A percentile compares a stretch with the other conserved stretches of the same genome.
phyloP scores from a whole-genome alignment of 2,797 vertebrate species.

The Rhadinocentrus ornatus region DNA sequence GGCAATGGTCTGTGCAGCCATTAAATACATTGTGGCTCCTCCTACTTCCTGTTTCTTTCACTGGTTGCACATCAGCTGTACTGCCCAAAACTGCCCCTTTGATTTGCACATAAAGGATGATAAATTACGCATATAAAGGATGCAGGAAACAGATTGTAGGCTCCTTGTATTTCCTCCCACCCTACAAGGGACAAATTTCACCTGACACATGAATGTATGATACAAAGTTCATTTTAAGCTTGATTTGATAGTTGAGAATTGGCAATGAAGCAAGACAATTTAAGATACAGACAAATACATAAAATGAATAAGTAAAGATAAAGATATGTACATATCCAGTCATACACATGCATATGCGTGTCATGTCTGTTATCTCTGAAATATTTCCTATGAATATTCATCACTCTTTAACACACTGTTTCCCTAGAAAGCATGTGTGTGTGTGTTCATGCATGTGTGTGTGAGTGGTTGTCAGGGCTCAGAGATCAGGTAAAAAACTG shows the following conservation, averaged over 20 bases:
- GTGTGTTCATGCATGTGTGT: constrained; percentile 16
- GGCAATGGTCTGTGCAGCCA: no score
- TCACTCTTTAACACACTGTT: constrained; percentile 40
- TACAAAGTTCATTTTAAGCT: constrained; percentile 72
- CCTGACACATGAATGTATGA: constrained; percentile 56
- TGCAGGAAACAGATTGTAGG: no score
- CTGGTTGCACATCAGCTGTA: no score
- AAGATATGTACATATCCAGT: not conserved
- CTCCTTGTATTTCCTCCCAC: no score
- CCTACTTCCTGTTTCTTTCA: no score
- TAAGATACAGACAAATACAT: constrained; percentile 26
- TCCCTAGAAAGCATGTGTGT: constrained; percentile 63
- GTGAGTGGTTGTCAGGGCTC: constrained; percentile 47
- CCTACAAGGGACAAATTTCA: constrained; percentile 31
- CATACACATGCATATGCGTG: not conserved
- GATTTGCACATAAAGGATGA: no score
- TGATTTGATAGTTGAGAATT: constrained; percentile 56
- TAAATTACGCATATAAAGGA: no score
- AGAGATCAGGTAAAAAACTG: constrained; percentile 62
- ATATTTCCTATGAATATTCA: constrained; percentile 75
- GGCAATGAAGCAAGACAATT: constrained; percentile 35
- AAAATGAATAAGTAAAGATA: no score
- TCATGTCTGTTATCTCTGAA: constrained; percentile 28
- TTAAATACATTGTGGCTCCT: no score
- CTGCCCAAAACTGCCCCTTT: no score